A percentile compares a stretch with the other conserved stretches of the same genome.
These are phyloP conservation scores for Dryoscopus gambensis DNA, from an alignment of 2,113 vertebrate genomes.

Conservation along the genomic window DNA sequence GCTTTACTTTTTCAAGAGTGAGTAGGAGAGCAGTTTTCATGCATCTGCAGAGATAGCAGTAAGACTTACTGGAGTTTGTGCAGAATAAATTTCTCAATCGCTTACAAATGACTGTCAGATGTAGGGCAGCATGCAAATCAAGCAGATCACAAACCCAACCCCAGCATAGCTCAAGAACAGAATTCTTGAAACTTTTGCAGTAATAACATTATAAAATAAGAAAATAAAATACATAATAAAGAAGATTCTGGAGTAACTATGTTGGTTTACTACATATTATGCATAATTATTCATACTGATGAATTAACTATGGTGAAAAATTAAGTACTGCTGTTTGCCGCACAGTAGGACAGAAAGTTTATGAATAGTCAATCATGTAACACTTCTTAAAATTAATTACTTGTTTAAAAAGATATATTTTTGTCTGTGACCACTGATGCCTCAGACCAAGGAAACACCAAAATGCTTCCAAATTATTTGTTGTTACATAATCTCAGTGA, in stretches of 20 bases:
- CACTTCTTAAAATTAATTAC: neutral
- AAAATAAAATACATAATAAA: neutral
- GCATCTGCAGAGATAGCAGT: conserved; percentile 12
- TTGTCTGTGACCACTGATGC: neutral
- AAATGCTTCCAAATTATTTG: neutral
- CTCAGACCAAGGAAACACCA: neutral
- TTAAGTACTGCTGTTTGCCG: neutral
- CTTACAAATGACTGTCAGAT: conserved; percentile 43
- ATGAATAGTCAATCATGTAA: neutral
- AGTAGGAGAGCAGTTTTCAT: conserved; percentile 23
- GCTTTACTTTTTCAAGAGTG: neutral
- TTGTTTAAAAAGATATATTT: neutral
- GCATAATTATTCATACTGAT: neutral
- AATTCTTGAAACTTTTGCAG: neutral
- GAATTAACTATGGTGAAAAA: neutral
- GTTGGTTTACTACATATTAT: neutral
- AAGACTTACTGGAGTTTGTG: neutral
- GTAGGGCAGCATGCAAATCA: neutral
- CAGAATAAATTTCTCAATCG: conserved; percentile 7
- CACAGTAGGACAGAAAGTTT: neutral
- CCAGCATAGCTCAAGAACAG: neutral
- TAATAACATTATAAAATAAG: neutral
- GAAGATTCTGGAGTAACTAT: neutral
- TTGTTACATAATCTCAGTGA: neutral
- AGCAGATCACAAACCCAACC: neutral